Evolutionary conservation across 2,797 vertebrate species (phyloP), one percentile per base, ranked within the genome.

Genomic region (Crax fasciolata): DNA sequence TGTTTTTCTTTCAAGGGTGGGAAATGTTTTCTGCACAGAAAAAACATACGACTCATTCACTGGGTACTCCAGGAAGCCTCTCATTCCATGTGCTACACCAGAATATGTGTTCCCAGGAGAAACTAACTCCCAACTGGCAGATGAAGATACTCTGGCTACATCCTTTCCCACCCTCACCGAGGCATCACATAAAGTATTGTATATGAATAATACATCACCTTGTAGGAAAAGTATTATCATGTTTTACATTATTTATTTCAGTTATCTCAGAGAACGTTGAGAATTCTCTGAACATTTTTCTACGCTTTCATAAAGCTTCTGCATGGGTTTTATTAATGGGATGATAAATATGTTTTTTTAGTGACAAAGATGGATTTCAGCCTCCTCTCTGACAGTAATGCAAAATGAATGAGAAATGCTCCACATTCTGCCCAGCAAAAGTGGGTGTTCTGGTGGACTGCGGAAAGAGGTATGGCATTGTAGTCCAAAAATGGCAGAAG

Each of bases 361-460:
- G 39, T 19, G 77, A n/a, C 21, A 43, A 35, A 92, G 39, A 63
- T 23, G 24, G 30, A 71, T 32, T 32, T 86, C 49, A 35, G 51
- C 25, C 25, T 58, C n/a, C 35, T 68, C 8, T 1, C 1, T 49
- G 24, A 83, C 61, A 61, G 24, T 13, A 80, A 4, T 0, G 2
- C 25, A 58, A 81, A 74, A 32, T 27, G 9, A 59, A 59, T 3
- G 4, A n/a, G 21, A 80, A 46, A 18, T 39, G 80, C 41, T 30
- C 83, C 39, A 32, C n/a, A 27, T 32, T 72, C 30, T 55, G 35
- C 58, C 70, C 30, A 51, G 43, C 18, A 38, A 68, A 78, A 81
- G 38, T 1, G 0, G 27, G 35, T 55, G 19, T 10, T 61, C 46
- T 44, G 35, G 20, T 44, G 17, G 18, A 54, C 11, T 67, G 16